Base-by-base conservation (phyloP, 1,140 invertebrate species). In the Ips typographus region DNA sequence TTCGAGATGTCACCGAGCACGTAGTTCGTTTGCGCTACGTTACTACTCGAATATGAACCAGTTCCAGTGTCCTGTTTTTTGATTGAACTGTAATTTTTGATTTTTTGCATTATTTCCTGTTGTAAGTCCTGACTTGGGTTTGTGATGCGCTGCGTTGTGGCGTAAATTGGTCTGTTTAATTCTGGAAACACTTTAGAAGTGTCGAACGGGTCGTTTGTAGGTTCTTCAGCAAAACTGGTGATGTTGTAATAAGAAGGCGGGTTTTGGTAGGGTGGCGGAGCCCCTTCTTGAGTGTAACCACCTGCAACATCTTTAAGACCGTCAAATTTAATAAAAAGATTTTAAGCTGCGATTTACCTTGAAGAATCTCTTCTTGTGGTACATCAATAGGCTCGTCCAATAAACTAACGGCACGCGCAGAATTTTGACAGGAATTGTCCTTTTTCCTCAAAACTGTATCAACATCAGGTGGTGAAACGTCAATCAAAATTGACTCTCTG, bases 371-470 rank as follows among this genome's bases (percentile, higher is more conserved):
- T 62, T 80, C 79, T 41, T 83, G 82, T 42, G 86, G 85, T 51
- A 87, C 84, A 76, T 92, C 90, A 52, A 93, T 92, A 0, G 91
- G 91, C 70, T 91, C 89, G 76, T 93, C 91, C 0, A 93, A 79
- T 68, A 93, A 84, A 47, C 90, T 91, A 6, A 88, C 80, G 3
- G 56, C 39, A 1, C 79, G 64, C 74, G 77, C 72, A 65, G 79
- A 47, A 53, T 74, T 64, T n/a, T 57, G 36, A 22, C 22, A 22
- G 38, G 43, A 66, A 36, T 53, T 42, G 40, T 64, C 68, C 43
- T 62, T 56, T 44, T 61, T 68, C 36, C 62, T 44, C 43, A 68
- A 65, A 55, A 72, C 77, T 71, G 66, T 63, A 43, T 85, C 80
- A 51, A 87, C 85, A 2, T 72, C 71, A 4, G 57, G 52, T 0